Conservation (phyloP, 2,888 invertebrate species). For the Eutolmus rufibarbis region DNA sequence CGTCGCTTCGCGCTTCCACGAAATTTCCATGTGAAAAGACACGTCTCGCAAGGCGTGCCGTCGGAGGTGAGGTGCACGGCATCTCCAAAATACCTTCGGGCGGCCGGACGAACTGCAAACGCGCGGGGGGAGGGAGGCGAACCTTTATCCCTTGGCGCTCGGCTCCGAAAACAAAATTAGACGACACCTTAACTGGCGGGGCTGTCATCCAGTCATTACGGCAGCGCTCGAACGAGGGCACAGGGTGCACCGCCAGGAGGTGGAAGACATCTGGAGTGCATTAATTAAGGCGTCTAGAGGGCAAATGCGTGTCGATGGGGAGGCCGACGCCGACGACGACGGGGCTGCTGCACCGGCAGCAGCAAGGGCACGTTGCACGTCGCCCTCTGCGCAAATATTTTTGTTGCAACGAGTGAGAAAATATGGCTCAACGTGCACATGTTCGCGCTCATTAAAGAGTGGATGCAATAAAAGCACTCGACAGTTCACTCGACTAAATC, state of each 20-base stretch:
- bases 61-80: not conserved
- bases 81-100: not conserved
- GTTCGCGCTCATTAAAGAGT: slow-evolving; percentile 18
- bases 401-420: slow-evolving; percentile 4
- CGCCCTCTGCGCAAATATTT: not conserved
- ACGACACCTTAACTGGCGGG: not conserved
- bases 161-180: not conserved
- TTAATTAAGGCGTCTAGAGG: slow-evolving; percentile 32
- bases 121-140: not conserved
- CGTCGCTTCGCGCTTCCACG: not conserved
- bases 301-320: slow-evolving; percentile 1
- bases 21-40: slow-evolving; percentile 1
- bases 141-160: not conserved
- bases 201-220: not conserved
- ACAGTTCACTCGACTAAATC: not conserved
- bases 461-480: slow-evolving; percentile 4
- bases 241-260: not conserved
- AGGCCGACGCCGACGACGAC: not conserved
- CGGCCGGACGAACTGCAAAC: not conserved
- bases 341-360: not conserved
- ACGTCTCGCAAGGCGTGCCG: not conserved
- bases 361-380: not conserved
- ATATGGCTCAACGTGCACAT: not conserved
- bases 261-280: slow-evolving; percentile 29
- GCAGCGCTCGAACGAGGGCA: not conserved